Base-by-base conservation (phyloP, 1,140 invertebrate genomes). In the Drosophila equinoxialis region DNA sequence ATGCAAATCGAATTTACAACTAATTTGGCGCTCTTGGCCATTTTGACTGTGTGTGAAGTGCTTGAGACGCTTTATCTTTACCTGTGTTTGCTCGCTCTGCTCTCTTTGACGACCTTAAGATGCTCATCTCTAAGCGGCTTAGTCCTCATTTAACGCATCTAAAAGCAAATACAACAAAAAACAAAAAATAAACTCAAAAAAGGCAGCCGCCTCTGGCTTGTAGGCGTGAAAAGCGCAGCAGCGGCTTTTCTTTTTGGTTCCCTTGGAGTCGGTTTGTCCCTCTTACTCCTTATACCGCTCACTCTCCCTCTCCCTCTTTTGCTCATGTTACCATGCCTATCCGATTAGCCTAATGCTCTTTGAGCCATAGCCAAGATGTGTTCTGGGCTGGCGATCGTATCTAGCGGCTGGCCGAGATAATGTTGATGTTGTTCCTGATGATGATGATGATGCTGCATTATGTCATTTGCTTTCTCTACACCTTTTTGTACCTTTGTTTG, bases 391-490 rank as follows among this genome's bases (percentile, higher is more conserved):
- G 61, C 60, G 71, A 63, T 68, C 54, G 59, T 73, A 59, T 65
- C 35, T 35, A 26, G 60, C 39, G 23, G 62, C 35, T 35, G 14
- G 48, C 39, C 42, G 62, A 35, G 48, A 35, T 65, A 42, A 35
- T 30, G 45, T 51, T 51, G 45, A 51, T 51, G 45, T 51, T 51
- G 2, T 5, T 48, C 45, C 45, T 3, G 23, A 64, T 48, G 59
- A 61, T 51, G 61, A 41, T 64, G 41, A 35, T 65, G 84, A 83
- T 89, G 84, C 84, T 73, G 84, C 84, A 84, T 89, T 89, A 89
- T 89, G 84, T 89, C 84, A 89, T 89, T 87, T 84, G 82, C 70
- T 84, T 84, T 78, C 81, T 89, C 84, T 89, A 77, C 84, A 87
- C 84, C 84, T 87, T 78, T 66, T 57, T 64, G 23, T 23, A 26